These are phyloP conservation scores for Nomada ruficornis DNA, from an alignment of 2,888 invertebrate species.

Conservation along the genomic window DNA sequence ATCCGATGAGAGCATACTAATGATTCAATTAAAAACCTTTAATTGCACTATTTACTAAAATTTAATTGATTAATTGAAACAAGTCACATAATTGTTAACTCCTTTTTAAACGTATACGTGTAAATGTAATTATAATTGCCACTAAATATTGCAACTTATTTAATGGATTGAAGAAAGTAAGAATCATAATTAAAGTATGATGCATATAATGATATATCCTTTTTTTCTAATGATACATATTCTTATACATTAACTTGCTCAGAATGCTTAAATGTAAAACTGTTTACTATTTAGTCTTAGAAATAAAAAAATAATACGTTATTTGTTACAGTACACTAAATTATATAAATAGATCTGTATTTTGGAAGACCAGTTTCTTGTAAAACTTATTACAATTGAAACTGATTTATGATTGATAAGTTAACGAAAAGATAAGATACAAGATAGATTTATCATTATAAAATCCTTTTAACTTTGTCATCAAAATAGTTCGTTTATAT, in stretches of 20 bases:
- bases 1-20: constrained; percentile 56
- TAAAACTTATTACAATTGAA: constrained; percentile 31
- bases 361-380: constrained; percentile 46
- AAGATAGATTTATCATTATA: constrained; percentile 32
- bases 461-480: constrained; percentile 20
- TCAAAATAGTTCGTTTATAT: constrained; percentile 43
- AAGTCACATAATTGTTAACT: constrained; percentile 16
- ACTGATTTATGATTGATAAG: constrained; percentile 34
- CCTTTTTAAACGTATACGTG: constrained; percentile 27
- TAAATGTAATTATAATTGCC: constrained; percentile 44
- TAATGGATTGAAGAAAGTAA: constrained; percentile 40
- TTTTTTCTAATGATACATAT: constrained; percentile 11
- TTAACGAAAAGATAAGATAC: constrained; percentile 24
- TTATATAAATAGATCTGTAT: constrained; percentile 57
- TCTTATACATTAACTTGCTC: constrained; percentile 25
- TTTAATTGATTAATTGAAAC: constrained; percentile 33
- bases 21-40: constrained; percentile 42
- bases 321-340: constrained; percentile 54
- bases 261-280: constrained; percentile 50
- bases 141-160: constrained; percentile 52
- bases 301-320: constrained; percentile 61
- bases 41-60: constrained; percentile 51
- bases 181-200: constrained; percentile 32
- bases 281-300: constrained; percentile 51
- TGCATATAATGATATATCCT: constrained; percentile 23